Evolutionary conservation across 2,888 invertebrate species (phyloP).

Genomic region (Pharmacophagus antenor): DNA sequence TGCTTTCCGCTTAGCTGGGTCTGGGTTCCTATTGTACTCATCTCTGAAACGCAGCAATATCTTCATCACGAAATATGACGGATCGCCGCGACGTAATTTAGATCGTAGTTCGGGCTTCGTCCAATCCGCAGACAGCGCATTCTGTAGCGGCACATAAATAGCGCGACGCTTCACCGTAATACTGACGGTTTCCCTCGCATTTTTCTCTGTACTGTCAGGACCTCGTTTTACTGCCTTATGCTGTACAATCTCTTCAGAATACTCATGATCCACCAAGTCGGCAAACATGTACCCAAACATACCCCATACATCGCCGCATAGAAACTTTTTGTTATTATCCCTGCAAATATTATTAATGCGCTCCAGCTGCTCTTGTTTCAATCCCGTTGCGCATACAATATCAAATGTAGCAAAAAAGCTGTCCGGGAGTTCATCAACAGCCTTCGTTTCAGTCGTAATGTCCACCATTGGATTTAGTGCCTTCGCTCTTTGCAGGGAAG

Average conservation of each 20-base stretch:
- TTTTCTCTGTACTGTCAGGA: conserved; percentile 80
- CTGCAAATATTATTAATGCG: conserved; percentile 89
- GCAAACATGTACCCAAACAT: conserved; percentile 95
- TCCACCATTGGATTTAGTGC: conserved; percentile 96
- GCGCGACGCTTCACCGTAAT: conserved; percentile 84
- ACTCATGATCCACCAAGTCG: conserved; percentile 91
- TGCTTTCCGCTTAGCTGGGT: conserved; percentile 81
- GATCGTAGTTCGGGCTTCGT: conserved; percentile 80
- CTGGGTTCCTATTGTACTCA: conserved; percentile 85
- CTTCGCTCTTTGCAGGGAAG: conserved; percentile 88
- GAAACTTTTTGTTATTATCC: conserved; percentile 88
- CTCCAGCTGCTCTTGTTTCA: conserved; percentile 85
- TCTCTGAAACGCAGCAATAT: conserved; percentile 88
- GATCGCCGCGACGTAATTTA: conserved; percentile 84
- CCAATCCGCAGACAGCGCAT: conserved; percentile 85
- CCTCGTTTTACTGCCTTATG: conserved; percentile 77
- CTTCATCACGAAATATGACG: conserved; percentile 87
- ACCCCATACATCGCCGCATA: conserved; percentile 96
- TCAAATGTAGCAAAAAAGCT: conserved; percentile 89
- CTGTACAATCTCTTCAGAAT: conserved; percentile 73
- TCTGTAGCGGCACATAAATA: conserved; percentile 85
- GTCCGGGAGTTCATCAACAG: conserved; percentile 84
- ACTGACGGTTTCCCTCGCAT: conserved; percentile 70
- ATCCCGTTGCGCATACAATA: conserved; percentile 90
- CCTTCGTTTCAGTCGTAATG: conserved; percentile 84